Base-by-base conservation (phyloP, 1,140 invertebrate species). In the Lethrus apterus region DNA sequence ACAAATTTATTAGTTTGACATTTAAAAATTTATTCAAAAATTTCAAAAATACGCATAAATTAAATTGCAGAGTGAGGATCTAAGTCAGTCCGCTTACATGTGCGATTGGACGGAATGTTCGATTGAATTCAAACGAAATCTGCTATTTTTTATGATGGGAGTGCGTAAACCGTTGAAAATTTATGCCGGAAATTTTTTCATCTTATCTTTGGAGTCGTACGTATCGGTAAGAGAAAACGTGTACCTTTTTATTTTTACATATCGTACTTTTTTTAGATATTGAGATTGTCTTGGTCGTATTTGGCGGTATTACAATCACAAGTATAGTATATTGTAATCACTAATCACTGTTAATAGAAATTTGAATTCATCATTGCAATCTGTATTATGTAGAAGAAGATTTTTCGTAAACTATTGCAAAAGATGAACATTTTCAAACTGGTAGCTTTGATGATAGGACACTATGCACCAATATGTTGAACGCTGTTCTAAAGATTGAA, bases 211-310 rank as follows among this genome's bases (percentile, higher is more conserved):
- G 7, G 33, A 36, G 14, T 35, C 45, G 4, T 46, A 15, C 31
- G 15, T 23, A 7, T 19, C 44, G 8, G 44, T 46, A 46, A 35
- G 33, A 24, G 8, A 21, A 8, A 8, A 21, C 0, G 18, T 13
- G 13, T 35, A 35, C 2, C 9, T 13, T 35, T 14, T 9, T 35
- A 35, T 14, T 5, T 2, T 43, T 10, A 36, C 18, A 41, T 30
- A 47, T 46, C 21, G 40, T 44, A 30, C n/a, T 29, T 15, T 24
- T 21, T 33, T 1, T 14, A 44, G 43, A 20, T 44, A 14, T 18
- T 32, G 20, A 44, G 30, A 44, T 33, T 21, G 2, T 32, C 14
- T 19, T 44, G 43, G 43, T 44, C 43, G 2, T 44, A 44, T 44
- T 44, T 44, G 11, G 11, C 15, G 9, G 17, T 44, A 14, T 33